Evolutionary conservation across 2,113 vertebrate genomes (phyloP).

Genomic region (Arizona elegans): DNA sequence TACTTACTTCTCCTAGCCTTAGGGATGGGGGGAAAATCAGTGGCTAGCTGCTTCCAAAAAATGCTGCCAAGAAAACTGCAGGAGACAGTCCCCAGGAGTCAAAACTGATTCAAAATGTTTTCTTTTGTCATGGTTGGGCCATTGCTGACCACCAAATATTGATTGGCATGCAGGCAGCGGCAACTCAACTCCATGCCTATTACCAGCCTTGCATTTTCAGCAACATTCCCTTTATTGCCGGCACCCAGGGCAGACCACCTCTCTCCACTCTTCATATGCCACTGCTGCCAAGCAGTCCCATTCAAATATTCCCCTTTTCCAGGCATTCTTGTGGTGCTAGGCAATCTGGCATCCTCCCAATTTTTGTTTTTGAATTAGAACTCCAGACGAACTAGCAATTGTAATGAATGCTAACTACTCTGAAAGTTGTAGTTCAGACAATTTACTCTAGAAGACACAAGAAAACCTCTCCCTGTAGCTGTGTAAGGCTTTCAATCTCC

Average conservation of each 20-base stretch:
- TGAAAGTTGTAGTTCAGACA: background rate
- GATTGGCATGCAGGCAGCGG: background rate
- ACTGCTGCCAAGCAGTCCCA: background rate
- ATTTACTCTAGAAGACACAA: background rate
- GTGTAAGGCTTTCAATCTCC: background rate
- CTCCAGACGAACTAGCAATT: background rate
- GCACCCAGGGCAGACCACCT: background rate
- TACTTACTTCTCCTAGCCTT: background rate
- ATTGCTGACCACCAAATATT: background rate
- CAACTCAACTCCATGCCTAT: background rate
- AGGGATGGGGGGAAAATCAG: background rate
- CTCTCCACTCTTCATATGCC: background rate
- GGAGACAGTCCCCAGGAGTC: background rate
- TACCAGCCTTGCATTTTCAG: background rate
- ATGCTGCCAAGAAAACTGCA: background rate
- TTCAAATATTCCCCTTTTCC: background rate
- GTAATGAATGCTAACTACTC: background rate
- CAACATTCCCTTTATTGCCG: background rate
- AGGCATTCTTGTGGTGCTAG: background rate
- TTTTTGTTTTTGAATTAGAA: background rate
- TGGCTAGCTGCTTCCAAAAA: background rate
- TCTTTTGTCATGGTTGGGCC: background rate
- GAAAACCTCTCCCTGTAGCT: background rate
- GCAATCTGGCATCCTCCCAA: background rate
- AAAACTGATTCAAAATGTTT: background rate